Evolutionary conservation across 2,888 invertebrate genomes (phyloP).

Genomic region (Thymelicus acteon): DNA sequence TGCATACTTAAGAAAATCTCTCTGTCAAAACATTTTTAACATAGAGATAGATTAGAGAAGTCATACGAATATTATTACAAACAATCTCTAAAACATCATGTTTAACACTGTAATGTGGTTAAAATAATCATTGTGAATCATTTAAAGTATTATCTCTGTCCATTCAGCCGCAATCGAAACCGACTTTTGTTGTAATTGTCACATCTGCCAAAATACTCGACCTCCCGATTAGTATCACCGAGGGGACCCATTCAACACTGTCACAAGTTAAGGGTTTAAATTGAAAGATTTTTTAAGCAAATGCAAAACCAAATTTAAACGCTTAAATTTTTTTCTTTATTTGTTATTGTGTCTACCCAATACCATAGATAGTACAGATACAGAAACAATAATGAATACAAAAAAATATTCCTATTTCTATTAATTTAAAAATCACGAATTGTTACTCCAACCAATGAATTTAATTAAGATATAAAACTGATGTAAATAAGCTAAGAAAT

Average conservation of each 20-base stretch:
- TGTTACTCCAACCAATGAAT: no score
- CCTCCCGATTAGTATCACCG: constrained; percentile 32
- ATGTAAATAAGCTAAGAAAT: no score
- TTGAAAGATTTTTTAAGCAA: constrained; percentile 7
- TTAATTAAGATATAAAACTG: no score
- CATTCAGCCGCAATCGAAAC: constrained; percentile 78
- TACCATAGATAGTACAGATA: no score
- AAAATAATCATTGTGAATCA: constrained; percentile 45
- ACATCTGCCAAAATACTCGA: constrained; percentile 74
- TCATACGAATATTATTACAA: constrained; percentile 5
- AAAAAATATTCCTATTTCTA: no score
- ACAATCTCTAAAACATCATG: constrained; percentile 19
- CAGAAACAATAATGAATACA: no score
- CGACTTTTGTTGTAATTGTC: constrained; percentile 73
- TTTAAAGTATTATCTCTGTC: constrained; percentile 69
- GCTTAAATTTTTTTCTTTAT: not conserved
- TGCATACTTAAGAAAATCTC: no score
- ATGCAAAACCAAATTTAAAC: constrained; percentile 38
- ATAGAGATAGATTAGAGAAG: not conserved
- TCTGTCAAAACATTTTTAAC: not conserved
- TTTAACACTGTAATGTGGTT: constrained; percentile 33
- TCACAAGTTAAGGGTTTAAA: constrained; percentile 51
- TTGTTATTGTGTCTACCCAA: no score
- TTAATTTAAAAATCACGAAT: no score
- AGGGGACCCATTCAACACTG: constrained; percentile 43